These are phyloP conservation scores for Agriopis leucophaearia DNA, from an alignment of 2,888 invertebrate species.

Conservation along the genomic window DNA sequence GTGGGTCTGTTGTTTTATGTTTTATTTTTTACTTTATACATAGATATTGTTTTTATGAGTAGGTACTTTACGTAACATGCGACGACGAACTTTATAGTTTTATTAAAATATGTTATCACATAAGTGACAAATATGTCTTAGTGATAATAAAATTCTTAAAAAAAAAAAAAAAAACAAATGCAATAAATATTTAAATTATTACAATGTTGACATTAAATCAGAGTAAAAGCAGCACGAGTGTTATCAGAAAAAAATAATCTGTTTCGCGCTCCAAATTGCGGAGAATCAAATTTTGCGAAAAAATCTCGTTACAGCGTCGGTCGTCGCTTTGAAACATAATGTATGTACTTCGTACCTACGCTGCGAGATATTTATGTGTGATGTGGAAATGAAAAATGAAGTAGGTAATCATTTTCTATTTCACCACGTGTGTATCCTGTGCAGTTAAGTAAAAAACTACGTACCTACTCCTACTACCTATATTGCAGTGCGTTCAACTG, in stretches of 20 bases:
- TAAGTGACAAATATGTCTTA: too few relatives aligned
- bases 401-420: constrained; percentile 60
- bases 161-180: too few relatives aligned
- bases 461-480: too few relatives aligned
- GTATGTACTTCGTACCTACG: constrained; percentile 44
- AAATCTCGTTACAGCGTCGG: constrained; percentile 70
- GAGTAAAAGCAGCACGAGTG: constrained; percentile 44
- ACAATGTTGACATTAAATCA: constrained; percentile 60
- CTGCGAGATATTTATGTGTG: constrained; percentile 59
- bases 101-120: too few relatives aligned
- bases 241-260: constrained; percentile 62
- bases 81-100: too few relatives aligned
- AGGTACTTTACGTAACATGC: too few relatives aligned
- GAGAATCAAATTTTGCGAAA: constrained; percentile 77
- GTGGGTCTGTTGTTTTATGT: too few relatives aligned
- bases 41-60: too few relatives aligned
- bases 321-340: constrained; percentile 65
- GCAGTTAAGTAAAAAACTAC: background rate
- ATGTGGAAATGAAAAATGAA: constrained; percentile 51
- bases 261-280: constrained; percentile 70
- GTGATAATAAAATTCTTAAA: too few relatives aligned
- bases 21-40: too few relatives aligned
- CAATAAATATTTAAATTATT: constrained; percentile 21
- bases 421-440: constrained; percentile 43
- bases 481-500: too few relatives aligned